Percentiles rank a stretch among this genome's conserved stretches.
Evolutionary conservation across 2,113 vertebrate species (phyloP).

Genomic region (Cricetomys ansorgei): DNA sequence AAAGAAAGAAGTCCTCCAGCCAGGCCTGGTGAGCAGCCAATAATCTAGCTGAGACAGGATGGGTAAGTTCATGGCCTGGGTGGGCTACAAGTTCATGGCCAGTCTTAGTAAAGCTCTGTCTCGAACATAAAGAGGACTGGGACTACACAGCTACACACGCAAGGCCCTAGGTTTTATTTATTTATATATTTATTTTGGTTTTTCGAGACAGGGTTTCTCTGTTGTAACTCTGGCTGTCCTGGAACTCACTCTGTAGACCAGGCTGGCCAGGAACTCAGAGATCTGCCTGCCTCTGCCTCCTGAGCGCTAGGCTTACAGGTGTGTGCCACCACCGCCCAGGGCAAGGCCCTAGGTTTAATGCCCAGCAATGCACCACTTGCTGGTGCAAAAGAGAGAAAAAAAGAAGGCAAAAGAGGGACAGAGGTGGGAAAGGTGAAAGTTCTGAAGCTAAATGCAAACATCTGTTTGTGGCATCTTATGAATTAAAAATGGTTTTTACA

Average conservation of each 20-base stretch:
- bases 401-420: background rate
- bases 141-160: background rate
- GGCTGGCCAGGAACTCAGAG: too few relatives aligned
- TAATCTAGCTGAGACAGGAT: background rate
- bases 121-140: background rate
- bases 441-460: background rate
- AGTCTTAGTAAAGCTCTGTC: background rate
- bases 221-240: too few relatives aligned
- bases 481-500: background rate
- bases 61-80: too few relatives aligned
- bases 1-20: background rate
- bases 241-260: too few relatives aligned
- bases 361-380: background rate
- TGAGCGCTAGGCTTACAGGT: too few relatives aligned
- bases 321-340: too few relatives aligned
- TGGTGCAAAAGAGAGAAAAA: background rate
- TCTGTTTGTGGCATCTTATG: background rate
- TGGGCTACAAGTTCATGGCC: background rate
- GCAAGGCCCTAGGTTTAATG: too few relatives aligned
- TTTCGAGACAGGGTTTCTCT: too few relatives aligned
- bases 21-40: background rate
- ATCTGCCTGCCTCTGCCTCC: too few relatives aligned
- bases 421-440: too few relatives aligned
- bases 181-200: too few relatives aligned
- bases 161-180: background rate